These are phyloP conservation scores for Syrista parreyssii DNA, from an alignment of 2,888 invertebrate species.

Conservation along the genomic window DNA sequence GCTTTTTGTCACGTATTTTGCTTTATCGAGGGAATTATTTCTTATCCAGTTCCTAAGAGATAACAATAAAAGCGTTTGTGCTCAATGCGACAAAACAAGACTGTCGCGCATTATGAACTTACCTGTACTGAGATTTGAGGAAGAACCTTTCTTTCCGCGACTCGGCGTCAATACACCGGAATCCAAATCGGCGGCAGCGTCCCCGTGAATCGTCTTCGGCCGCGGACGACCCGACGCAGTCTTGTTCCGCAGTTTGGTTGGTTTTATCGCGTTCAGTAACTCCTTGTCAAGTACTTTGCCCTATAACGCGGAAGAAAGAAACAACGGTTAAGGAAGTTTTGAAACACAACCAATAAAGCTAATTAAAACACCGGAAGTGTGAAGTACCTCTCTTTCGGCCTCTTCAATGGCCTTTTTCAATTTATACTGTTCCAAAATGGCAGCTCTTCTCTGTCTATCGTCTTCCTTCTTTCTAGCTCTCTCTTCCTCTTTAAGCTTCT, in stretches of 20 bases:
- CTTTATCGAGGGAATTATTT: too few relatives aligned
- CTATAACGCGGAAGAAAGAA: conserved; percentile 63
- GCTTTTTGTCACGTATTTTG: too few relatives aligned
- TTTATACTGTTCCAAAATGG: conserved; percentile 92
- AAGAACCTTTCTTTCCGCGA: conserved; percentile 83
- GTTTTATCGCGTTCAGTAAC: conserved; percentile 72
- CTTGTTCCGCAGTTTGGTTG: conserved; percentile 75
- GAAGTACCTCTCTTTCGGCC: conserved; percentile 82
- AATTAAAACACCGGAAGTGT: too few relatives aligned
- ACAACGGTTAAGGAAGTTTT: background rate
- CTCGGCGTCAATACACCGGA: conserved; percentile 80
- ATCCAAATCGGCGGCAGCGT: conserved; percentile 82
- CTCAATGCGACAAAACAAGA: too few relatives aligned
- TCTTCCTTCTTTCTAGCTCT: conserved; percentile 81
- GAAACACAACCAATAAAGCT: too few relatives aligned
- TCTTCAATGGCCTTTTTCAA: conserved; percentile 93
- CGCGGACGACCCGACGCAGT: conserved; percentile 76
- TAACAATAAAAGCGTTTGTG: conserved; percentile 10
- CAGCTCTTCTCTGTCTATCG: conserved; percentile 86
- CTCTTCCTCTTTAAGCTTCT: conserved; percentile 81
- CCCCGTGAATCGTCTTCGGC: conserved; percentile 92
- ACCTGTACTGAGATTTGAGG: conserved; percentile 84
- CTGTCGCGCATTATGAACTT: conserved; percentile 43
- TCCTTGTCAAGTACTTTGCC: conserved; percentile 85
- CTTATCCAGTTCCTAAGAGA: conserved; percentile 34